Base-by-base conservation (phyloP, 2,113 vertebrate genomes). In the Catharus fuscescens region DNA sequence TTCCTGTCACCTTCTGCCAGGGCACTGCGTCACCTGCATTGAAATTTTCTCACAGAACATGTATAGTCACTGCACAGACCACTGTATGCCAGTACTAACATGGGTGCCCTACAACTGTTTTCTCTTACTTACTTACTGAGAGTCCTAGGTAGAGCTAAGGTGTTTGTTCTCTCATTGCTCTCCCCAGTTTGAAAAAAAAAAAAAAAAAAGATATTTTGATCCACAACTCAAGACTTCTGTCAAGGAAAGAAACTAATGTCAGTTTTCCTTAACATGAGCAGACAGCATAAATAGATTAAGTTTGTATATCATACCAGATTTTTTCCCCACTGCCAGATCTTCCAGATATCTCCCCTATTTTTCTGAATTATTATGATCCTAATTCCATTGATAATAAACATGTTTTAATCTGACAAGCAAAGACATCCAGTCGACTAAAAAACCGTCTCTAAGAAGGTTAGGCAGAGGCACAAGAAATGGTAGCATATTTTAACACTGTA, bases 21-120 rank as follows among this genome's bases (percentile, higher is more conserved):
- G 14, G 12, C 0, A 1, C 15, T 52, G 34, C 13, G 71, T 77
- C 64, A 8, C 2, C 34, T 28, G 9, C 5, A 38, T 4, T 60
- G 48, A 60, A 42, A 60, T 69, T 76, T 82, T 64, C 32, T 18
- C 20, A 52, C 32, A 64, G 34, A 76, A 38, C 8, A 18, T 16
- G 16, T 23, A 3, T 17, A 82, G 34, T 36, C 44, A 74, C 17
- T 60, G 14, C 50, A 74, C 17, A 52, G 47, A n/a, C 6, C 10
- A 19, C 5, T 0, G 0, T 8, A 57, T 0, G 0, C 12, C 1
- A 1, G 10, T 20, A 38, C 13, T 47, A 70, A 62, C 9, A 9
- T 4, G 85, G 10, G 15, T 47, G 4, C 6, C 8, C 53, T 47
- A 38, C 8, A 76, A 21, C 19, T 26, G 10, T 60, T 56, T 59